Evolutionary conservation across 1,140 invertebrate genomes (phyloP).

Genomic region (Dermatophagoides farinae): DNA sequence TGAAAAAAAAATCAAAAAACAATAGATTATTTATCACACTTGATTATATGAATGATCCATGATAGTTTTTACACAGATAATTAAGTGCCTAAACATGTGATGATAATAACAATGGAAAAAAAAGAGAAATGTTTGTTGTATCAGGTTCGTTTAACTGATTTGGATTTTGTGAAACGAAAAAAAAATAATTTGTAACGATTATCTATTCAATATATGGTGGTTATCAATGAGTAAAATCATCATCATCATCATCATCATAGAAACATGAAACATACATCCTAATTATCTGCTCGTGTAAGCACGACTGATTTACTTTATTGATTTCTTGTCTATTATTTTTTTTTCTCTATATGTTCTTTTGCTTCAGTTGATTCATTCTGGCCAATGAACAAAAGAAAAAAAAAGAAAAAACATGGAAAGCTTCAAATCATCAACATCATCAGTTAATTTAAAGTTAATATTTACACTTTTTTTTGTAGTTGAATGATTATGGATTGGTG

Average conservation of each 20-base stretch:
- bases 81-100: background rate
- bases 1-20: background rate
- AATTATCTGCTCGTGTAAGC: conserved; percentile 1
- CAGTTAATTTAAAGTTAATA: conserved; percentile 10
- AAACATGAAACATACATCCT: background rate
- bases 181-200: too few species aligned
- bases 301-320: background rate
- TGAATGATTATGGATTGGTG: too few species aligned
- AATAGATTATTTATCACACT: background rate
- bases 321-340: too few species aligned
- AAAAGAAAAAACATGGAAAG: too few species aligned
- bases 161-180: too few species aligned
- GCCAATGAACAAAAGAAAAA: too few species aligned
- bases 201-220: too few species aligned
- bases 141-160: too few species aligned
- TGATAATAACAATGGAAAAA: too few species aligned
- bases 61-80: background rate
- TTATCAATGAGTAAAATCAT: background rate
- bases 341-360: background rate
- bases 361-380: background rate
- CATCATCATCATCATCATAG: background rate
- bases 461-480: background rate
- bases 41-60: background rate
- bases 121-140: too few species aligned
- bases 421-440: too few species aligned